These are phyloP conservation scores for Leistus spinibarbis DNA, from an alignment of 2,888 invertebrate species.

Conservation along the genomic window DNA sequence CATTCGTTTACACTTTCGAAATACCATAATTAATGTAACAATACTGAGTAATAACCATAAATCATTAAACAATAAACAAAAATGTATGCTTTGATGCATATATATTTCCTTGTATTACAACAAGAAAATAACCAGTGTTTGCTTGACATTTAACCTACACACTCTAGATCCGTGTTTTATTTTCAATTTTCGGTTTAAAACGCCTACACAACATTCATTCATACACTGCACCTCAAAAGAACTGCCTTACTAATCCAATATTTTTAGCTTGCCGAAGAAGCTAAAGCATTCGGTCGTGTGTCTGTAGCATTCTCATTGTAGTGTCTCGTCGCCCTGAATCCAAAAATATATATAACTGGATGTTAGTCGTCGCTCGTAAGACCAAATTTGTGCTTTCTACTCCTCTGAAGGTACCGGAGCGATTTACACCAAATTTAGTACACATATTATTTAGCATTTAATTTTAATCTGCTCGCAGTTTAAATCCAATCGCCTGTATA, in stretches of 20 bases:
- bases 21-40: neutral
- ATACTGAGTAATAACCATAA: neutral
- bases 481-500: too few species aligned
- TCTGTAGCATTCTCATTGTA: too few species aligned
- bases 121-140: neutral
- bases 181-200: neutral
- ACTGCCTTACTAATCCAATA: neutral
- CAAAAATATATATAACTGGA: too few species aligned
- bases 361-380: too few species aligned
- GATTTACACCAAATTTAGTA: too few species aligned
- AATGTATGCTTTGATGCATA: neutral
- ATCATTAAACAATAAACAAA: neutral
- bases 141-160: neutral
- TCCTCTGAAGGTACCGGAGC: too few species aligned
- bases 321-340: too few species aligned
- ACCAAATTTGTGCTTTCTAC: too few species aligned
- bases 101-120: neutral
- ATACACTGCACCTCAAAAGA: neutral
- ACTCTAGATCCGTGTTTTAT: neutral
- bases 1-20: neutral
- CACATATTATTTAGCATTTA: too few species aligned
- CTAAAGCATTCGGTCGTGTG: too few species aligned
- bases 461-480: too few species aligned
- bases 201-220: neutral
- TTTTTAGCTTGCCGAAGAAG: too few species aligned